phyloP scores from a whole-genome alignment of 2,888 invertebrate genomes.

The Drosophila prostipennis region DNA sequence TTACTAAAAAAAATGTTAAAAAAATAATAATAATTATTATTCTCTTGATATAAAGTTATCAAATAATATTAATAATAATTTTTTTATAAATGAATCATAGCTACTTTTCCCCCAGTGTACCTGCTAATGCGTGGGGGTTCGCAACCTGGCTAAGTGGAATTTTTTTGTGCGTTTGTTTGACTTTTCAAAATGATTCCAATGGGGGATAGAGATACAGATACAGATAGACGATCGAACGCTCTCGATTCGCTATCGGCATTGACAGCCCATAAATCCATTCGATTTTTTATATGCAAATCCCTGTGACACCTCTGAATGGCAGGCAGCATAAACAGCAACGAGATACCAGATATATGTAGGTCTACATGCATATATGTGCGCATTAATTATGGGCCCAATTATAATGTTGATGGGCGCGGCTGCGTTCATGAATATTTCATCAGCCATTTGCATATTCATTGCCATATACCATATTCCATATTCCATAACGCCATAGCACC shows the following conservation, averaged over 20 bases:
- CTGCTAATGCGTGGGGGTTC: conserved; percentile 28
- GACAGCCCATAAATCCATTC: conserved; percentile 25
- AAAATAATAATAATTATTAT: no score
- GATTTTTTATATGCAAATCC: conserved; percentile 37
- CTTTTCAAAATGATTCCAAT: conserved; percentile 6
- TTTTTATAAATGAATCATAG: background rate
- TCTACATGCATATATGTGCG: conserved; percentile 1
- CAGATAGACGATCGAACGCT: conserved; percentile 17
- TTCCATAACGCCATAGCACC: background rate
- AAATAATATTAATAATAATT: no score
- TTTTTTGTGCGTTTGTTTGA: conserved; percentile 23
- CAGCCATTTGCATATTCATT: conserved; percentile 40
- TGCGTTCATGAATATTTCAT: conserved; percentile 61
- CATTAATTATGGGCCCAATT: conserved; percentile 54
- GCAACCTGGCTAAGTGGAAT: conserved; percentile 30
- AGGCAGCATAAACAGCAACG: conserved; percentile 12
- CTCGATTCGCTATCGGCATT: conserved; percentile 19
- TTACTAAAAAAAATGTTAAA: no score
- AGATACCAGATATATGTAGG: background rate
- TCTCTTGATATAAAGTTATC: background rate
- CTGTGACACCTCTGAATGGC: conserved; percentile 27
- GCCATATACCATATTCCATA: conserved; percentile 2
- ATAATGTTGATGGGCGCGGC: conserved; percentile 49
- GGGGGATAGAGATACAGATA: background rate
- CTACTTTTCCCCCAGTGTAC: conserved; percentile 1